Evolutionary conservation across 2,888 invertebrate genomes (phyloP), one percentile per base, ranked within the genome.

Genomic region (Pollenia labialis): DNA sequence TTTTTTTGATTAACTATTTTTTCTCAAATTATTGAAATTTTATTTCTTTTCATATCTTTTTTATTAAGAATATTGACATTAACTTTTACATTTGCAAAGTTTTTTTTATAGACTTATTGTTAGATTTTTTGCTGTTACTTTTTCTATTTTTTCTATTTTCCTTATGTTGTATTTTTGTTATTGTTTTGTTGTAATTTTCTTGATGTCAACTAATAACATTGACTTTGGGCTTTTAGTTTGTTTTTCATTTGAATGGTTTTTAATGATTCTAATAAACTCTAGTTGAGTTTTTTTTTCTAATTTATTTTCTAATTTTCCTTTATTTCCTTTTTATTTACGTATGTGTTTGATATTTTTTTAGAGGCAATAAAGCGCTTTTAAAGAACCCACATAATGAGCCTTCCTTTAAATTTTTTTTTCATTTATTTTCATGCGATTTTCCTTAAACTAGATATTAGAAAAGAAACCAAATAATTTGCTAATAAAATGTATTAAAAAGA

Each of bases 221-320:
- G 60, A 66, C 32, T 52, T 76, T 10, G 42, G 14, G 64, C 52
- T 46, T 52, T 16, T 18, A 64, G 18, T 71, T 74, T 80, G 52
- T 60, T 60, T 77, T 81, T 52, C 72, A 77, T 66, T 81, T 85
- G 81, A 85, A 81, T 72, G 77, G 54, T 18, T 85, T 76, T 46
- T 80, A 69, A 85, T 62, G 84, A 64, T 75, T 75, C 54, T 64
- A 72, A 80, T 80, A 40, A 16, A 9, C 18, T 18, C n/a, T 18
- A 3, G 4, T 9, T 50, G 11, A 11, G n/a, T 40, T 68, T 23
- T 79, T n/a, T 12, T 32, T 40, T 66, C 9, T 58, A 8, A 2
- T 18, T 42, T 32, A 7, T 52, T 52, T 40, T 48, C 16, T 32
- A 32, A 32, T 56, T 18, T 9, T 14, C 14, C 14, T n/a, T 48